Conservation (phyloP, 2,888 invertebrate species). For the Acrobeloides nanus region DNA sequence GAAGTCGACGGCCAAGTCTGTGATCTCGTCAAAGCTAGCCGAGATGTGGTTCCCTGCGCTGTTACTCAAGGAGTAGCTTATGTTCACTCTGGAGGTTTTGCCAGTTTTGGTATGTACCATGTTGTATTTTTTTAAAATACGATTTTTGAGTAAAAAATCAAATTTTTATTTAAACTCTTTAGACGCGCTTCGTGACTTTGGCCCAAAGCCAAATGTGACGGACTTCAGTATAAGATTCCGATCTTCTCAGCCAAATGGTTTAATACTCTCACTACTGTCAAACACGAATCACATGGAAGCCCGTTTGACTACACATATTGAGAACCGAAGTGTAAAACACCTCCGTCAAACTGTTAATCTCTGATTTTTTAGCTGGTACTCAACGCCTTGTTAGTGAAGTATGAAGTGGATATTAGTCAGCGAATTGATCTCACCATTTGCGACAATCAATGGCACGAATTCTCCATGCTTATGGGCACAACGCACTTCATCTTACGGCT, state of each 20-base stretch:
- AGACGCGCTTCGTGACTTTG: too few species aligned
- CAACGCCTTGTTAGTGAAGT: conserved; percentile 6
- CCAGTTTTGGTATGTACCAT: conserved; percentile 36
- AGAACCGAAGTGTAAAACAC: conserved; percentile 6
- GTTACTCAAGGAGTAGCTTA: conserved; percentile 32
- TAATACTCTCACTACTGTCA: too few species aligned
- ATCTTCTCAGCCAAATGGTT: too few species aligned
- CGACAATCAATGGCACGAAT: conserved; percentile 36
- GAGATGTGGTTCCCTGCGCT: conserved; percentile 40
- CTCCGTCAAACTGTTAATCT: conserved; percentile 1
- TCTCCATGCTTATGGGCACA: conserved; percentile 25
- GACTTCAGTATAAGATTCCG: background rate
- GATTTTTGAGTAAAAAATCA: background rate
- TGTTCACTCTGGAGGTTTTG: conserved; percentile 41
- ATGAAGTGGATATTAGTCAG: conserved; percentile 9
- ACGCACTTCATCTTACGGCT: too few species aligned
- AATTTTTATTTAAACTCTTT: background rate
- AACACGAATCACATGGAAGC: conserved; percentile 1
- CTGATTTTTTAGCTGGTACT: conserved; percentile 16
- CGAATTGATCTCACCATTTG: conserved; percentile 25
- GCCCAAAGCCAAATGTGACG: background rate
- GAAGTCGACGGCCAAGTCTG: conserved; percentile 20
- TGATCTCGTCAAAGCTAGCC: conserved; percentile 15
- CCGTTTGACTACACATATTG: background rate
- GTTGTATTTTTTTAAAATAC: background rate